Evolutionary conservation across 1,140 invertebrate species (phyloP).

Genomic region (Saccostrea echinata): DNA sequence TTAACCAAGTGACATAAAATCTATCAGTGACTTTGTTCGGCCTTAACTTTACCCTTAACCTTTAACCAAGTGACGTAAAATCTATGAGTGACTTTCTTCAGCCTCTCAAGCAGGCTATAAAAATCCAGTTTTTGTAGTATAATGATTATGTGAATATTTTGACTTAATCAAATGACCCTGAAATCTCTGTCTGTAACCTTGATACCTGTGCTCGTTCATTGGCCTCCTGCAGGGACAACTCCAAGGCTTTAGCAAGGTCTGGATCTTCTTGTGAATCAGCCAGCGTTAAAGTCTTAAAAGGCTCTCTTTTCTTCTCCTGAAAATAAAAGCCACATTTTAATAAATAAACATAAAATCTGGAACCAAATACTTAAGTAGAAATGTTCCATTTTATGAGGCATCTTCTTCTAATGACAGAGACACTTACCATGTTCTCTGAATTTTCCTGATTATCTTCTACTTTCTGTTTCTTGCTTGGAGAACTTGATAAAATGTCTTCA

Average conservation of each 20-base stretch:
- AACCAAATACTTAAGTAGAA: not conserved
- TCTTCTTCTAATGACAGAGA: not conserved
- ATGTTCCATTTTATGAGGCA: not conserved
- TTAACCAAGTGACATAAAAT: too few relatives aligned
- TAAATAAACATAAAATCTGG: not conserved
- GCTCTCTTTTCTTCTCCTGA: not conserved
- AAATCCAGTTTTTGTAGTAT: too few relatives aligned
- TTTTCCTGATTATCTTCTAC: not conserved
- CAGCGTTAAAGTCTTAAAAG: slow-evolving; percentile 30
- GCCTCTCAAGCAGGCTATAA: too few relatives aligned
- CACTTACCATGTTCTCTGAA: not conserved
- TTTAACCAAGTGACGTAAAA: too few relatives aligned
- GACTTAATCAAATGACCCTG: too few relatives aligned
- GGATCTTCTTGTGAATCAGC: slow-evolving; percentile 56
- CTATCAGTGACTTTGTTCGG: too few relatives aligned
- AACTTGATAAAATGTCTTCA: slow-evolving; percentile 19
- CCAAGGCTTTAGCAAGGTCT: slow-evolving; percentile 58
- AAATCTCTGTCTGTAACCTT: not conserved
- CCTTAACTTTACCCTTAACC: too few relatives aligned
- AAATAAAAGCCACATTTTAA: not conserved
- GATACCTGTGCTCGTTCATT: slow-evolving; percentile 54
- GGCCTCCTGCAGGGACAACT: slow-evolving; percentile 60
- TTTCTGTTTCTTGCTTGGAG: slow-evolving; percentile 44
- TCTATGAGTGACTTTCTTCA: too few relatives aligned
- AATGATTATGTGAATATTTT: too few relatives aligned